Evolutionary conservation across 2,797 vertebrate species (phyloP).

Genomic region (Agapornis canus): DNA sequence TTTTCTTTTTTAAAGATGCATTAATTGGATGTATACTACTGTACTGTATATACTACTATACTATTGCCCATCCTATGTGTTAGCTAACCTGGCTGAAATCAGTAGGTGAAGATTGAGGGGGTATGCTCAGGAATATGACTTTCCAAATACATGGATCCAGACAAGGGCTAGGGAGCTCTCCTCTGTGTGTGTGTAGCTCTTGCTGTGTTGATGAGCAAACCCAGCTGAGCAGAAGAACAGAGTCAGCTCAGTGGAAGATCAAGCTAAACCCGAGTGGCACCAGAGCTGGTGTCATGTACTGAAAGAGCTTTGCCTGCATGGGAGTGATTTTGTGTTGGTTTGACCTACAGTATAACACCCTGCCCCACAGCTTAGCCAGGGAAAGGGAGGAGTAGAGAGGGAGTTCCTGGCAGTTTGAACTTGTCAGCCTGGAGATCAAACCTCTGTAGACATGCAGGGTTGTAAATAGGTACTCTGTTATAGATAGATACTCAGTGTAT

Average conservation of each 20-base stretch:
- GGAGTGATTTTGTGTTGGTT: slow-evolving; percentile 30
- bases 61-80: neutral
- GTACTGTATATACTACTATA: neutral
- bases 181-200: neutral
- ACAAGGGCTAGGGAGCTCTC: neutral
- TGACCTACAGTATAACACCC: neutral
- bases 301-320: neutral
- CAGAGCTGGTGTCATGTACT: neutral
- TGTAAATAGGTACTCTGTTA: slow-evolving; percentile 52
- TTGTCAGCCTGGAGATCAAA: slow-evolving; percentile 57
- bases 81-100: neutral
- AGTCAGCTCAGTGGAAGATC: slow-evolving; percentile 24
- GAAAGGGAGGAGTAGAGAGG: neutral
- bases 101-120: neutral
- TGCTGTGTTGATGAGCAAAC: neutral
- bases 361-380: neutral
- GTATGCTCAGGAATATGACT: neutral
- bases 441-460: neutral
- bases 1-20: neutral
- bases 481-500: neutral
- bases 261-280: slow-evolving; percentile 5
- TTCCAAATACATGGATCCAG: neutral
- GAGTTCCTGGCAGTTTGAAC: neutral
- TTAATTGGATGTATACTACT: neutral
- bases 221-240: slow-evolving; percentile 8